Percentiles rank a stretch among this genome's conserved stretches.
phyloP scores from a whole-genome alignment of 2,113 vertebrate species.

The Cinclus mexicanus region DNA sequence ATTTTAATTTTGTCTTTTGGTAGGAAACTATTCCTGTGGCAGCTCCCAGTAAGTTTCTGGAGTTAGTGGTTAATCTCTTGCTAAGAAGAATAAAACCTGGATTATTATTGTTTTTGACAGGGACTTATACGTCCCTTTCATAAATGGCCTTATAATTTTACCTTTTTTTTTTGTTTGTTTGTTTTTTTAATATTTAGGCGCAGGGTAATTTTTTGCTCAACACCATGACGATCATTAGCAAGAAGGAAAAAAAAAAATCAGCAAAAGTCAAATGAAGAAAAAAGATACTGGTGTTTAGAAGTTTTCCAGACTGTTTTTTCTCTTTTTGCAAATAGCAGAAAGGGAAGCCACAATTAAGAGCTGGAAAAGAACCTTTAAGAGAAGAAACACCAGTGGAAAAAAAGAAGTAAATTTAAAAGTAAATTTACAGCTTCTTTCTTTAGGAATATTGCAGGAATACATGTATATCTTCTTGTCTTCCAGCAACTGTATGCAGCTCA shows the following conservation, averaged over 20 bases:
- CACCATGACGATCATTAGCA: not conserved
- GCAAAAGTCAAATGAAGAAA: not conserved
- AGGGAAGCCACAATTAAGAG: not conserved
- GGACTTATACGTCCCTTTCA: not conserved
- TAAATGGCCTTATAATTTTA: not conserved
- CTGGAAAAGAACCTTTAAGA: not conserved
- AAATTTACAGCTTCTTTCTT: not conserved
- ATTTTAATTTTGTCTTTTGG: not conserved
- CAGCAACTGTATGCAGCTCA: conserved; percentile 99
- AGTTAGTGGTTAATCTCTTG: not conserved
- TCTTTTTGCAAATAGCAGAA: not conserved
- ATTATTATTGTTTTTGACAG: not conserved
- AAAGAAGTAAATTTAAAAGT: not conserved
- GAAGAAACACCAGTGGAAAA: not conserved
- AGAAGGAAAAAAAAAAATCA: not conserved
- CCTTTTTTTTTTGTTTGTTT: accelerated
- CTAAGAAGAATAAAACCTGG: not conserved
- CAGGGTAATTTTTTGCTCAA: not conserved
- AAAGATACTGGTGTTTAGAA: not conserved
- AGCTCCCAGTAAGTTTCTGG: not conserved
- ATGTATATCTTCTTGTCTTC: conserved; percentile 74
- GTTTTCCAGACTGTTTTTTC: not conserved
- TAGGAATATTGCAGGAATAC: conserved; percentile 31
- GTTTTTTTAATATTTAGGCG: not conserved
- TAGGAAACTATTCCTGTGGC: not conserved